A percentile compares a stretch with the other conserved stretches of the same genome.
These are phyloP conservation scores for Gasterosteus aculeatus DNA, from an alignment of 2,113 vertebrate species.

Conservation along the genomic window DNA sequence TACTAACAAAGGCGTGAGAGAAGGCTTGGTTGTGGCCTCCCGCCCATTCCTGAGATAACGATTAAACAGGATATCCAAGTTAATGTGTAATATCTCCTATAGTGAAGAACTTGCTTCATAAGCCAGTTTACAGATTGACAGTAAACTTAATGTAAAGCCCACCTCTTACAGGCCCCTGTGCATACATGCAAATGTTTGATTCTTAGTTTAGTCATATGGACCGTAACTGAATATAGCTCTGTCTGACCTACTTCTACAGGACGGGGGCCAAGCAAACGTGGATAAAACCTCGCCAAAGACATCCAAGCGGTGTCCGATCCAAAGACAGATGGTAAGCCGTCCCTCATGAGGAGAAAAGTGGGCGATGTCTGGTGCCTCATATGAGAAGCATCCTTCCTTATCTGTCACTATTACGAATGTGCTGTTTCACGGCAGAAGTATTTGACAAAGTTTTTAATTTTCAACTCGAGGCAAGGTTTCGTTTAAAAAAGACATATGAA, in stretches of 20 bases:
- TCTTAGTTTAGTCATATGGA: neutral
- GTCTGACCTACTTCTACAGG: slow-evolving; percentile 62
- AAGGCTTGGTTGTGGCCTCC: neutral
- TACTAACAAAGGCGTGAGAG: neutral
- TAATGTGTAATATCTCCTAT: slow-evolving; percentile 38
- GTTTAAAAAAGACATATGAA: slow-evolving; percentile 15
- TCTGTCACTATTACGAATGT: neutral
- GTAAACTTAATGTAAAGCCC: neutral
- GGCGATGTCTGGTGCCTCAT: neutral
- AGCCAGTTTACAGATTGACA: neutral
- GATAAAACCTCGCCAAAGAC: slow-evolving; percentile 73
- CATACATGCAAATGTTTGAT: neutral
- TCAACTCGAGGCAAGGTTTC: neutral
- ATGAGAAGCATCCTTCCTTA: neutral
- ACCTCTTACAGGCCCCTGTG: neutral
- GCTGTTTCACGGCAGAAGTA: neutral
- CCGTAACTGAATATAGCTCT: slow-evolving; percentile 33
- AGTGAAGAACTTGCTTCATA: slow-evolving; percentile 9
- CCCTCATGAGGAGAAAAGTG: neutral
- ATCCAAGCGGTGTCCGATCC: slow-evolving; percentile 67
- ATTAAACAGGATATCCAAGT: slow-evolving; percentile 44
- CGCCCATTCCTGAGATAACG: slow-evolving; percentile 14
- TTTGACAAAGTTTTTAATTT: neutral
- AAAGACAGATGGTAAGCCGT: slow-evolving; percentile 74
- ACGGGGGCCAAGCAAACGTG: slow-evolving; percentile 59